These are phyloP conservation scores for Caenorhabditis becei DNA, from an alignment of 2,888 invertebrate species.

Conservation along the genomic window DNA sequence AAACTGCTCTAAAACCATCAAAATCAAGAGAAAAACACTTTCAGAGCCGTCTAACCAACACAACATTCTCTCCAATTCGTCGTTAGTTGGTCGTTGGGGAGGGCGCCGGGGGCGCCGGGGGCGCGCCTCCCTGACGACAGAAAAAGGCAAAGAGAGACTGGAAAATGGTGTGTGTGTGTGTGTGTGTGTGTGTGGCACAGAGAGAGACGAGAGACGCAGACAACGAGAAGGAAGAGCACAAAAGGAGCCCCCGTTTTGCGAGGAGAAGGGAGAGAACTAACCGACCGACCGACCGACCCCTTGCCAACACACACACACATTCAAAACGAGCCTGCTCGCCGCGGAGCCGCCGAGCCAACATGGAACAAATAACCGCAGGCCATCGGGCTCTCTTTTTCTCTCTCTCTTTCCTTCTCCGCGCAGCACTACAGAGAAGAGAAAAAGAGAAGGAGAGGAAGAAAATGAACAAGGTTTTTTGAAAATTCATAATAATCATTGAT, in stretches of 20 bases:
- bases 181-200: no score
- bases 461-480: no score
- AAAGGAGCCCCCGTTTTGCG: no score
- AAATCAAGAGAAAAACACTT: no score
- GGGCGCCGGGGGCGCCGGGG: no score
- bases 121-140: not conserved
- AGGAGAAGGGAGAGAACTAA: slow-evolving; percentile 10
- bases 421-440: no score
- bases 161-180: slow-evolving; percentile 23
- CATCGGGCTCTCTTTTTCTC: slow-evolving; percentile 14
- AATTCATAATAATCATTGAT: no score
- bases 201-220: no score
- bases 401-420: not conserved
- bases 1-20: not conserved
- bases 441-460: no score
- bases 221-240: no score
- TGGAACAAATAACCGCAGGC: slow-evolving; percentile 61
- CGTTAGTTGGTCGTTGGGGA: not conserved
- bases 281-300: not conserved
- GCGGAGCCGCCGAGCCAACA: slow-evolving; percentile 23
- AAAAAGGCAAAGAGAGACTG: slow-evolving; percentile 21
- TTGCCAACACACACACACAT: slow-evolving; percentile 13
- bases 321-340: slow-evolving; percentile 38
- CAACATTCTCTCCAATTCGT: not conserved
- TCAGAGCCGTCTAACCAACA: no score